Evolutionary conservation across 2,797 vertebrate species (phyloP).

Genomic region (Loris lydekkerianus): DNA sequence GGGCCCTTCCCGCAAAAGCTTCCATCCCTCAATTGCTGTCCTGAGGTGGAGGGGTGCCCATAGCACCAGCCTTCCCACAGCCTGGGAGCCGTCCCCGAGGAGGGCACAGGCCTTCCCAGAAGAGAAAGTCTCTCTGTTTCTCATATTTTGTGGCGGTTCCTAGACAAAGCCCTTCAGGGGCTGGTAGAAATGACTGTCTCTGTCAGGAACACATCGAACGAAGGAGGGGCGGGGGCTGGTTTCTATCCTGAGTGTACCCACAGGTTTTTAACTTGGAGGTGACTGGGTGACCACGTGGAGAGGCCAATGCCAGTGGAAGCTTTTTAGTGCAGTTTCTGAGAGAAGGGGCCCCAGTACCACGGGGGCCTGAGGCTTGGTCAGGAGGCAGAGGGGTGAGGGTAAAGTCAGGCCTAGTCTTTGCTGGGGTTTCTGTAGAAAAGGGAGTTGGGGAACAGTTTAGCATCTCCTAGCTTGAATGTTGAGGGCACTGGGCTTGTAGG

Average conservation of each 20-base stretch:
- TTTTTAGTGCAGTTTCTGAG: neutral
- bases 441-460: too few species aligned
- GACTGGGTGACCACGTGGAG: neutral
- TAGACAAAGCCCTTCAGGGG: neutral
- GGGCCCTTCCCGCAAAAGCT: neutral
- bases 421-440: neutral
- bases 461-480: neutral
- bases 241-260: neutral
- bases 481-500: neutral
- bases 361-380: neutral
- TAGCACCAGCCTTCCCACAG: neutral
- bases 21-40: neutral
- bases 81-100: fast-evolving
- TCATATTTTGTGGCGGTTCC: fast-evolving
- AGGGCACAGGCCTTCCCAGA: neutral
- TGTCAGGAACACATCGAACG: neutral
- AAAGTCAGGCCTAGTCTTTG: neutral
- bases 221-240: neutral
- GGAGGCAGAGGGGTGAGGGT: neutral
- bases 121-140: too few species aligned
- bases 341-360: neutral
- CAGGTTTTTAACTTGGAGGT: neutral
- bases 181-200: neutral
- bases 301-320: neutral
- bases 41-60: fast-evolving